These are phyloP conservation scores for Nestor notabilis DNA, from an alignment of 2,113 vertebrate genomes.

Conservation along the genomic window DNA sequence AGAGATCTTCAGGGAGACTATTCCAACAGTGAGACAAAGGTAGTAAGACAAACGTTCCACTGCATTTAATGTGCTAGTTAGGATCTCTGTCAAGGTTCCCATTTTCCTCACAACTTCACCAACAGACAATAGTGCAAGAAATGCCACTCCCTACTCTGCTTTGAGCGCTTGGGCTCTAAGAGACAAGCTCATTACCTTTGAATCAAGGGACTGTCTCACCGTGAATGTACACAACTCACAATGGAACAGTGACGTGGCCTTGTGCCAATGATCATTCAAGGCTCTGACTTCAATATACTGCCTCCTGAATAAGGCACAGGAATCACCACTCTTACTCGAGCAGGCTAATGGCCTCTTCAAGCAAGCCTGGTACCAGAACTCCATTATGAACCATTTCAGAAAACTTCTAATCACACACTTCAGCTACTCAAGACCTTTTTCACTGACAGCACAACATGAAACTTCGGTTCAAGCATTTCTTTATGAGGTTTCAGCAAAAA, in stretches of 20 bases:
- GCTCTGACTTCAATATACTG: not conserved
- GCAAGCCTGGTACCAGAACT: not conserved
- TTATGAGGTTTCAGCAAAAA: not conserved
- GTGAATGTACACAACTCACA: rapidly evolving
- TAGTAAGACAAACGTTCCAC: not conserved
- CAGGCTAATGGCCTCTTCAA: not conserved
- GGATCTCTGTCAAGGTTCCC: not conserved
- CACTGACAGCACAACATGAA: not conserved
- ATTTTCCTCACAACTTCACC: not conserved
- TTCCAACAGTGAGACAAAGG: not conserved
- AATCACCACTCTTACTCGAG: not conserved
- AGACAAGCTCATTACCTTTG: not conserved
- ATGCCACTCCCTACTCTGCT: not conserved
- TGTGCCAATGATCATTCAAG: rapidly evolving
- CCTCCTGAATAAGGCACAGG: not conserved
- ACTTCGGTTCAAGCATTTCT: not conserved
- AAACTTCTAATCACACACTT: not conserved
- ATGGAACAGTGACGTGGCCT: not conserved
- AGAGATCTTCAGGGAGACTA: not conserved
- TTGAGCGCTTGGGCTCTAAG: not conserved
- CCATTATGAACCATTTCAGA: not conserved
- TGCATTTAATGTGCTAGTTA: not conserved
- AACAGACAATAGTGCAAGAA: not conserved
- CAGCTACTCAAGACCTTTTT: not conserved
- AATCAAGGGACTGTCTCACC: not conserved